Evolutionary conservation across 2,113 vertebrate genomes (phyloP).

Genomic region (Callipepla squamata): DNA sequence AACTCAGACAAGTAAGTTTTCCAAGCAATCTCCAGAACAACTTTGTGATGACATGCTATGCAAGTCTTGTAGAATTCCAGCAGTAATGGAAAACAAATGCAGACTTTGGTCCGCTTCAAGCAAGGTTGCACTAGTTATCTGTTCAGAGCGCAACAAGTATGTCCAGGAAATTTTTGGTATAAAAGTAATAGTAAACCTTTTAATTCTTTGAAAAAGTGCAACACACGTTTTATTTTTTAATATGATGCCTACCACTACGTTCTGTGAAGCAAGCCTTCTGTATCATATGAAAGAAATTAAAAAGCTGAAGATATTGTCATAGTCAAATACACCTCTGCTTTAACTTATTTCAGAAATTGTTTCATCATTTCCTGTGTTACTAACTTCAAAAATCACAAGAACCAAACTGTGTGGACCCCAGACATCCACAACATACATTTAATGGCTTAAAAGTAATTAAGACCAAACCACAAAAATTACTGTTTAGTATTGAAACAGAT

Average conservation of each 20-base stretch:
- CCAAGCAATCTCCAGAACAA: not conserved
- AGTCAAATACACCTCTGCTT: not conserved
- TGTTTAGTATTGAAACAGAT: not conserved
- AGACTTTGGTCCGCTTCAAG: not conserved
- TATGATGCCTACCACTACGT: not conserved
- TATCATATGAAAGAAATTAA: not conserved
- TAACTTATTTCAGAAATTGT: conserved; percentile 7
- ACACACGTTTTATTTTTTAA: not conserved
- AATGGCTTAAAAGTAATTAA: conserved; percentile 1
- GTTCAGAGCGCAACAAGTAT: not conserved
- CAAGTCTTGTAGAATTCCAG: not conserved
- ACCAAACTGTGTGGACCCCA: not conserved
- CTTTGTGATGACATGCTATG: not conserved
- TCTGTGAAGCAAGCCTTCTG: not conserved
- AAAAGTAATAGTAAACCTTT: not conserved
- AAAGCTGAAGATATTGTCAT: not conserved
- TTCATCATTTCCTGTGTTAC: conserved; percentile 7
- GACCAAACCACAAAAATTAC: conserved; percentile 13
- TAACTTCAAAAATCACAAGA: conserved; percentile 26
- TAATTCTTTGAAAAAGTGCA: not conserved
- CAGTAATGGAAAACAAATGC: not conserved
- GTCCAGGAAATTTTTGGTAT: not conserved
- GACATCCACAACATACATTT: not conserved
- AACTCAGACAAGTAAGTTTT: not conserved
- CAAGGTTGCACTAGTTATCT: not conserved